A percentile compares a stretch with the other conserved stretches of the same genome.
Conservation (phyloP, 37 sponge, comb jelly and placozoan genomes). For the Bolinopsis microptera region DNA sequence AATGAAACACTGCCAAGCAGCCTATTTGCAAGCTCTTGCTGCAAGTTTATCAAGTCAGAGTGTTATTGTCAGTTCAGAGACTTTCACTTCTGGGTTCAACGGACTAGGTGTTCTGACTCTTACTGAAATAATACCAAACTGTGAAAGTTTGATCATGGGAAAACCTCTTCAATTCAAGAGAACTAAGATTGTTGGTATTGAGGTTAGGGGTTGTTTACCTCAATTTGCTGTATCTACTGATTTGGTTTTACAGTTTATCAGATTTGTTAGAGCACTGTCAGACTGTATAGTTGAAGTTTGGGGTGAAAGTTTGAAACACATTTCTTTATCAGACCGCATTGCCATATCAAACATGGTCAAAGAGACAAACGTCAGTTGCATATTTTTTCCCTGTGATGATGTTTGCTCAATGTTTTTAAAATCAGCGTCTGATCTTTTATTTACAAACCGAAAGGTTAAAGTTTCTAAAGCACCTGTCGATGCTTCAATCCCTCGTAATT, state of each 20-base stretch:
- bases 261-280: neutral
- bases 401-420: neutral
- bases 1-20: constrained; percentile 26
- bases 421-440: neutral
- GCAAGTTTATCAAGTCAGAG: constrained; percentile 51
- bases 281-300: constrained; percentile 46
- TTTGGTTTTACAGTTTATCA: constrained; percentile 52
- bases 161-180: neutral
- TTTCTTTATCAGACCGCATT: constrained; percentile 34
- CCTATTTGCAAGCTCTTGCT: constrained; percentile 26
- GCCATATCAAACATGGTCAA: constrained; percentile 63
- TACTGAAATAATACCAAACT: neutral
- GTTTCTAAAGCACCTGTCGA: constrained; percentile 3
- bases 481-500: neutral
- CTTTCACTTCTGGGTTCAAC: constrained; percentile 43
- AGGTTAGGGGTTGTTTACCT: neutral
- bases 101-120: constrained; percentile 46
- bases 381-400: constrained; percentile 29
- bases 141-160: constrained; percentile 25
- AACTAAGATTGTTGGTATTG: neutral
- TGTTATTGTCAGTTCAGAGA: constrained; percentile 46
- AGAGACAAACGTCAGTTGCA: constrained; percentile 7
- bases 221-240: constrained; percentile 44
- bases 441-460: neutral
- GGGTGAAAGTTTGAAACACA: constrained; percentile 1